Conservation (phyloP, 1,140 invertebrate genomes). For the Euborellia annulipes region DNA sequence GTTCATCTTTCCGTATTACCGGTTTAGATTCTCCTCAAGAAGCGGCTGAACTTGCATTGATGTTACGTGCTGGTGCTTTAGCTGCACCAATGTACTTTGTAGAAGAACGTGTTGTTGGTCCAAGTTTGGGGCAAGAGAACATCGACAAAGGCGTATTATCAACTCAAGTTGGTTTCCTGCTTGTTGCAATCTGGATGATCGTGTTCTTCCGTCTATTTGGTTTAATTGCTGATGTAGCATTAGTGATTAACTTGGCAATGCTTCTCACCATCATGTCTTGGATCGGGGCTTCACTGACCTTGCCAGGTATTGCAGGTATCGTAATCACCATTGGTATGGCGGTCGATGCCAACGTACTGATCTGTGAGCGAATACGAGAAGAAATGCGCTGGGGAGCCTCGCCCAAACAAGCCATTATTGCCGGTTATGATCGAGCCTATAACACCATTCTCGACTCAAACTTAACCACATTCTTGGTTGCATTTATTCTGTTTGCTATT, state of each 20-base stretch:
- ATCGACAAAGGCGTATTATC: conserved; percentile 7
- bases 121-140: conserved; percentile 11
- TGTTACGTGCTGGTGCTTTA: conserved; percentile 13
- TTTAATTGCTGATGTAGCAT: conserved; percentile 9
- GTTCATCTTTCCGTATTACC: conserved; percentile 7
- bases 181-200: conserved; percentile 12
- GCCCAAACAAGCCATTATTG: conserved; percentile 9
- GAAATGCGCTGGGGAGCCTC: conserved; percentile 12
- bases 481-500: conserved; percentile 12
- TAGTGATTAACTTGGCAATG: conserved; percentile 14
- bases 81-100: conserved; percentile 13
- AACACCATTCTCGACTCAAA: conserved; percentile 19
- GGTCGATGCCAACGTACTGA: conserved; percentile 18
- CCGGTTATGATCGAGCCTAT: conserved; percentile 12
- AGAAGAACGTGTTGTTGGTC: conserved; percentile 14
- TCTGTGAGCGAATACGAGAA: conserved; percentile 17
- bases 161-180: conserved; percentile 4
- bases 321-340: conserved; percentile 17
- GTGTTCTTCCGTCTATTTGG: conserved; percentile 14
- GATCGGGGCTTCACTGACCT: conserved; percentile 14
- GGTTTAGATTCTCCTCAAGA: conserved; percentile 7
- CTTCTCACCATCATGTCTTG: conserved; percentile 10
- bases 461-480: conserved; percentile 16
- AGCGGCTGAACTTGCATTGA: conserved; percentile 12
- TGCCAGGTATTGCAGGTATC: conserved; percentile 19